Base-by-base conservation (phyloP, 2,113 vertebrate genomes). In the Heliornis fulica region DNA sequence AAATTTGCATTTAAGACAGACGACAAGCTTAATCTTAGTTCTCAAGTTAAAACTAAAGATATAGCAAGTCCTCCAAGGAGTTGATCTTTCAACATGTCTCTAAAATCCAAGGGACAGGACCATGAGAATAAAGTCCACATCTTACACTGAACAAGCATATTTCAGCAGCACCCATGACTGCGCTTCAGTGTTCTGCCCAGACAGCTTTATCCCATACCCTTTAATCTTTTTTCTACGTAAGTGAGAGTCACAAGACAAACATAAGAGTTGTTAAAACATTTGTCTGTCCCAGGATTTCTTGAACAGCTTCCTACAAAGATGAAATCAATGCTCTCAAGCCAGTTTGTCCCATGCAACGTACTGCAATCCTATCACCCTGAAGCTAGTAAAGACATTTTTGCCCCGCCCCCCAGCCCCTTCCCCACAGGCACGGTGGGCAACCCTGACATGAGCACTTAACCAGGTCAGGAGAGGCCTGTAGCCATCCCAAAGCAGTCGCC, bases 381-480 rank as follows among this genome's bases (percentile, higher is more conserved):
- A 45, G 14, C 32, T 63, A 81, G 7, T 17, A 11, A 8, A 72
- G 13, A 36, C n/a, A 74, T 3, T 45, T 15, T 7, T 1, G 2
- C 19, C 9, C 32, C n/a, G n/a, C n/a, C n/a, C n/a, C n/a, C n/a
- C n/a, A n/a, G n/a, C n/a, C 32, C 40, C 4, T 13, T 1, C 63
- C 0, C 16, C n/a, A 7, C 54, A 17, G 18, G 10, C 38, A 46
- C 4, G 23, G 5, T 0, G 0, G 9, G 11, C 0, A 12, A 1
- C n/a, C 20, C 38, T 15, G n/a, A 4, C 1, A 2, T 31, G 5
- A 26, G 32, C 29, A 14, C 4, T 2, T 5, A 10, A 10, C 2
- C 11, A 3, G 26, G 19, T 3, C 0, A 5, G n/a, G 20, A 43
- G 26, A 2, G 3, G 29, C 2, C 72, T 4, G 5, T 0, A 15